Conservation (phyloP, 2,113 vertebrate species). For the Grus americana region DNA sequence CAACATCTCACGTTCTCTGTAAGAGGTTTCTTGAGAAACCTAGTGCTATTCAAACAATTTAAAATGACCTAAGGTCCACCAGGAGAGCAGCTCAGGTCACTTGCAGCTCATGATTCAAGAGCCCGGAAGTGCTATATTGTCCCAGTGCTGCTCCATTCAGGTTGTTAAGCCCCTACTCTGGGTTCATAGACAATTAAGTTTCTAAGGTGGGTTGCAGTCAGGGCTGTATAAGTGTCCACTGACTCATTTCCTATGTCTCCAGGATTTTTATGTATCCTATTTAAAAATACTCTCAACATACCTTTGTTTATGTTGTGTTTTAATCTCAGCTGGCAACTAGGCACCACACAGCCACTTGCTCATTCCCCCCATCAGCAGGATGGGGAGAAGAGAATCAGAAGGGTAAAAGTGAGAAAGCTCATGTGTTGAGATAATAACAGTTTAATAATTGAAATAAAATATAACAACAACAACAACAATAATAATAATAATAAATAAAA, state of each 20-base stretch:
- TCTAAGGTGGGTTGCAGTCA: neutral
- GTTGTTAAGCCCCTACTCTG: accelerated
- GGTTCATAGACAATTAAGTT: neutral
- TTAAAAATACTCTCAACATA: neutral
- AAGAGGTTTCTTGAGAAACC: neutral
- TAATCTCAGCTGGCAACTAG: neutral
- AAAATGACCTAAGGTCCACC: neutral
- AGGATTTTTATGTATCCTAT: neutral
- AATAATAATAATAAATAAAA: no score
- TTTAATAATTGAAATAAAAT: neutral
- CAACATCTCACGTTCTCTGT: neutral
- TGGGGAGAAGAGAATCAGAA: neutral
- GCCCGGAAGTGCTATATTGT: neutral
- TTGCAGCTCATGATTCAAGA: neutral
- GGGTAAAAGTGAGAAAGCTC: neutral
- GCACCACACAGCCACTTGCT: neutral
- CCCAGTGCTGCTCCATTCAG: neutral
- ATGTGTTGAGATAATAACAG: neutral
- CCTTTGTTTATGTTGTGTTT: neutral
- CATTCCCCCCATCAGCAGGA: neutral
- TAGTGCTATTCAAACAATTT: neutral
- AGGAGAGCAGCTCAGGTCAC: neutral
- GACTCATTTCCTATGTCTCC: neutral
- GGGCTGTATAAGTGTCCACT: neutral
- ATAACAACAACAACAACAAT: neutral